These are phyloP conservation scores for Saccopteryx bilineata DNA, from an alignment of 2,113 vertebrate species.

Conservation along the genomic window DNA sequence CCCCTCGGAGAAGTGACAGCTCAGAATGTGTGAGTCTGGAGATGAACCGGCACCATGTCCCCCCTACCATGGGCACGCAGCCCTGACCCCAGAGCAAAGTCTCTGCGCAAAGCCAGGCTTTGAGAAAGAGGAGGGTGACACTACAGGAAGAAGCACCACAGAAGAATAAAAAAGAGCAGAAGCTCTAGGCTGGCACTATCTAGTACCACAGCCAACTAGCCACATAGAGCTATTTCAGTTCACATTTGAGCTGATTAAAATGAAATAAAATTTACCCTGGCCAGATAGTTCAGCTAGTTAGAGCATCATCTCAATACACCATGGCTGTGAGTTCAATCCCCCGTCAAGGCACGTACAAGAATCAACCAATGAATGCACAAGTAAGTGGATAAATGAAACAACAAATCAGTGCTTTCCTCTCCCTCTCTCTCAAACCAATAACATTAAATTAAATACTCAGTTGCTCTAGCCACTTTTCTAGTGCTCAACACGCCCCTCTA, in stretches of 20 bases:
- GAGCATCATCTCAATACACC: too few species aligned
- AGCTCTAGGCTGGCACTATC: background rate
- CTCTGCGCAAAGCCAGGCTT: background rate
- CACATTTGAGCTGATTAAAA: background rate
- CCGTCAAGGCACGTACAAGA: too few species aligned
- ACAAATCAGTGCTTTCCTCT: too few species aligned
- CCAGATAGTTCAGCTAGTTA: too few species aligned
- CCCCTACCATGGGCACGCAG: background rate
- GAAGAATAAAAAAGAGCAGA: background rate
- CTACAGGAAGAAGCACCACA: background rate
- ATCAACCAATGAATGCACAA: too few species aligned
- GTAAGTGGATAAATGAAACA: too few species aligned
- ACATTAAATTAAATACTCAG: background rate
- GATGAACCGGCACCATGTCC: background rate
- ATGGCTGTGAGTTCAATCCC: too few species aligned
- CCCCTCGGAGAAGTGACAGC: background rate
- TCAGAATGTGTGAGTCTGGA: background rate
- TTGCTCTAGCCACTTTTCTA: background rate
- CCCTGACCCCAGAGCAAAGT: background rate
- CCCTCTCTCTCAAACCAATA: background rate
- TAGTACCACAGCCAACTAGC: fast-evolving
- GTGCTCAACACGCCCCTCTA: background rate
- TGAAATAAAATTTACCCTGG: background rate
- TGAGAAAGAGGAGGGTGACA: background rate
- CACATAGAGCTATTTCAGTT: background rate